Evolutionary conservation across 2,113 vertebrate species (phyloP).

Genomic region (Lonchura striata): DNA sequence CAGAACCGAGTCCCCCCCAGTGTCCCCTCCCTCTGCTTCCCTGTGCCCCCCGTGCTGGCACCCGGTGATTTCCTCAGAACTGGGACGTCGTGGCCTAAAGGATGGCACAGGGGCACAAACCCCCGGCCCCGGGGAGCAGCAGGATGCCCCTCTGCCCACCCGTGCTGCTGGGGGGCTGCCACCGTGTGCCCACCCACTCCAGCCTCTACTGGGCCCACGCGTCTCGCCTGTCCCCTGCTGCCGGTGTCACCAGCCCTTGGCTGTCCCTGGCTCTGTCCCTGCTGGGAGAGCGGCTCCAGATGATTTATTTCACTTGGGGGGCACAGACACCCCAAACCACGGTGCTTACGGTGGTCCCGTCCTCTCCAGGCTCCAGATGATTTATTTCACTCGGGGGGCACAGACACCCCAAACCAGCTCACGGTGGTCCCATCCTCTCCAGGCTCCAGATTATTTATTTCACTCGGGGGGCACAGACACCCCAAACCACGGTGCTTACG

Average conservation of each 20-base stretch:
- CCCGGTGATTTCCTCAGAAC: neutral
- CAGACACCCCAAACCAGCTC: neutral
- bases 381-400: no score
- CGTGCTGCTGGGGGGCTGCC: neutral
- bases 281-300: neutral
- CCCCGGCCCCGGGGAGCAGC: rapidly evolving
- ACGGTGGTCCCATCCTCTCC: rapidly evolving
- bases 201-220: rapidly evolving
- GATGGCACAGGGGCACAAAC: rapidly evolving
- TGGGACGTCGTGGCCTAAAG: neutral
- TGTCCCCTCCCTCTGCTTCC: neutral
- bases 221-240: rapidly evolving
- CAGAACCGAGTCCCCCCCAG: neutral
- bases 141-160: rapidly evolving
- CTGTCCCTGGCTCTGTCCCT: rapidly evolving
- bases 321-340: neutral
- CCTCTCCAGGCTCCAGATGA: rapidly evolving
- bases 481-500: rapidly evolving
- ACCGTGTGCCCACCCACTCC: neutral
- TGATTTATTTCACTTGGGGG: rapidly evolving
- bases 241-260: rapidly evolving
- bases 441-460: no score
- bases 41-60: rapidly evolving
- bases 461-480: neutral
- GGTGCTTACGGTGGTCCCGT: rapidly evolving